Evolutionary conservation across 2,888 invertebrate genomes (phyloP).

Genomic region (Eupithecia exiguata): DNA sequence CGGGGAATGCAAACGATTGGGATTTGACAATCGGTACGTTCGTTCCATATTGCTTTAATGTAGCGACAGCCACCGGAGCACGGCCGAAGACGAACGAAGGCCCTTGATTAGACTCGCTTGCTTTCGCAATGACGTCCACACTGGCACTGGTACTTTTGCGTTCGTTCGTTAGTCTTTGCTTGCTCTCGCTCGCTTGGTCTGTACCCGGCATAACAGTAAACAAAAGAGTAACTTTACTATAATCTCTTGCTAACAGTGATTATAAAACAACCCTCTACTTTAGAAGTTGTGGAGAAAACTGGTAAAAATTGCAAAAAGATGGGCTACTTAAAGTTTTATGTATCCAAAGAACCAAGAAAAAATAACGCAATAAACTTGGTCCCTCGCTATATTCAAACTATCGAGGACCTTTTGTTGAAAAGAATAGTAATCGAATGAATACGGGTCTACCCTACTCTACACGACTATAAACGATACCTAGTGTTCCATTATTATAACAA

Average conservation of each 20-base stretch:
- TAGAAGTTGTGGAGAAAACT: background rate
- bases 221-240: background rate
- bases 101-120: too few species aligned
- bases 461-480: background rate
- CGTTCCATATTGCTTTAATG: too few species aligned
- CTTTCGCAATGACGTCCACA: too few species aligned
- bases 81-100: too few species aligned
- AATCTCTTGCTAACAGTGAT: background rate
- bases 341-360: background rate
- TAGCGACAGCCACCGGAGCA: too few species aligned
- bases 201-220: too few species aligned
- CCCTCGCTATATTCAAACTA: constrained; percentile 14
- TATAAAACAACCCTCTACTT: background rate
- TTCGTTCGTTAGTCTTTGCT: too few species aligned
- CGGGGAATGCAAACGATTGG: too few species aligned
- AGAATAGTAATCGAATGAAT: constrained; percentile 29
- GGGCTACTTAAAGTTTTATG: background rate
- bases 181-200: too few species aligned
- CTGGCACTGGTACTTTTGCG: too few species aligned
- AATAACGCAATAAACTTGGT: constrained; percentile 8
- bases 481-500: background rate
- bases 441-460: background rate
- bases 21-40: too few species aligned
- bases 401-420: constrained; percentile 21
- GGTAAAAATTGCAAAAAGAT: background rate